Evolutionary conservation across 2,888 invertebrate species (phyloP).

Genomic region (Caenorhabditis sp.): DNA sequence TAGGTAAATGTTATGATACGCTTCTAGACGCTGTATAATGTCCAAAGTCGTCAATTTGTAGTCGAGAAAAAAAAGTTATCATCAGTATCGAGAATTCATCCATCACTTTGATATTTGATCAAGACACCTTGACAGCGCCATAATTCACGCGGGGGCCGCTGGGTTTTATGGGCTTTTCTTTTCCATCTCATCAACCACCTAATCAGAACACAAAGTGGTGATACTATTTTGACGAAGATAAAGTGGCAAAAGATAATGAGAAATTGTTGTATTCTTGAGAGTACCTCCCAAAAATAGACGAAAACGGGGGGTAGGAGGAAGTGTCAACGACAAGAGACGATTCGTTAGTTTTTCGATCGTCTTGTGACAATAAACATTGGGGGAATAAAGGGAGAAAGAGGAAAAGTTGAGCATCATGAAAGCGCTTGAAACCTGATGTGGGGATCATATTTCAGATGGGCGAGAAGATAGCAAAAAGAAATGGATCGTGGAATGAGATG

Average conservation of each 20-base stretch:
- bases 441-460: conserved; percentile 56
- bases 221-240: conserved; percentile 49
- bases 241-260: conserved; percentile 40
- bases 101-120: conserved; percentile 62
- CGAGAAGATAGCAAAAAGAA: conserved; percentile 15
- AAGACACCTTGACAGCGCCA: conserved; percentile 55
- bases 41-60: conserved; percentile 5
- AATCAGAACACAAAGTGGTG: conserved; percentile 41
- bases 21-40: conserved; percentile 24
- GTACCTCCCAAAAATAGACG: conserved; percentile 14
- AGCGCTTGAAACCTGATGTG: conserved; percentile 37
- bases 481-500: conserved; percentile 11
- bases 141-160: conserved; percentile 54
- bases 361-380: conserved; percentile 22
- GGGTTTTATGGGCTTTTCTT: conserved; percentile 51
- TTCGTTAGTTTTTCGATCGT: conserved; percentile 2
- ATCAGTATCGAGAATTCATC: conserved; percentile 39
- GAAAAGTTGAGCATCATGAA: conserved; percentile 30
- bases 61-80: conserved; percentile 1
- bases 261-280: conserved; percentile 7
- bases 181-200: conserved; percentile 9
- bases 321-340: conserved; percentile 14
- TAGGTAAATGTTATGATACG: conserved; percentile 61
- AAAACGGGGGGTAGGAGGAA: conserved; percentile 10
- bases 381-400: neutral